phyloP scores from a whole-genome alignment of 2,888 invertebrate species.

The Pasiphila rectangulata region DNA sequence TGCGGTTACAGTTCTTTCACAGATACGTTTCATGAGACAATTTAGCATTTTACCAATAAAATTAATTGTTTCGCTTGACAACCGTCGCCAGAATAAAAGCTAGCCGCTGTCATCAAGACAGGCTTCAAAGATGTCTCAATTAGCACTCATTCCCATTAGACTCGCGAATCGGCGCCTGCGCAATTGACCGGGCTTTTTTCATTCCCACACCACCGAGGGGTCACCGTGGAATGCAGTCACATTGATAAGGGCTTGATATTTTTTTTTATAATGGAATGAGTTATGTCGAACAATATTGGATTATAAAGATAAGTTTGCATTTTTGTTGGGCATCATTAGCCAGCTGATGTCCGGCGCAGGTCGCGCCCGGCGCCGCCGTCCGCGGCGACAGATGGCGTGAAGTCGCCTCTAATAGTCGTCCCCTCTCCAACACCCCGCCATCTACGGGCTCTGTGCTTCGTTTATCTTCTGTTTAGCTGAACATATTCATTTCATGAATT shows the following conservation, averaged over 20 bases:
- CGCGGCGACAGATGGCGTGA: conserved; percentile 49
- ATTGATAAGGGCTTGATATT: not conserved
- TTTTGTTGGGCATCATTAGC: conserved; percentile 2
- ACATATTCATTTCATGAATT: too few species aligned
- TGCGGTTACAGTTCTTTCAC: too few species aligned
- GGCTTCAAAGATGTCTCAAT: conserved; percentile 14
- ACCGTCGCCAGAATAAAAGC: conserved; percentile 3
- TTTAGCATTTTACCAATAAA: conserved; percentile 18
- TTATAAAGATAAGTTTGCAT: not conserved
- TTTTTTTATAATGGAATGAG: not conserved
- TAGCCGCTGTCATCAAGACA: conserved; percentile 8
- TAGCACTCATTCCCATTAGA: conserved; percentile 4
- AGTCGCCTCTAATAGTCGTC: conserved; percentile 39
- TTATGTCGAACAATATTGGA: too few species aligned
- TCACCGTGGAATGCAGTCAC: not conserved
- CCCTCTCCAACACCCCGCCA: too few species aligned
- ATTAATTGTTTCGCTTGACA: conserved; percentile 10
- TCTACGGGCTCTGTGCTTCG: conserved; percentile 3
- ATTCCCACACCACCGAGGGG: conserved; percentile 2
- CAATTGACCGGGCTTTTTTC: conserved; percentile 17
- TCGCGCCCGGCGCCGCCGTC: not conserved
- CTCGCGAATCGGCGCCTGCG: conserved; percentile 16
- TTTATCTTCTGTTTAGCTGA: too few species aligned
- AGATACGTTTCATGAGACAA: too few species aligned
- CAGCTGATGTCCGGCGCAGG: not conserved